These are phyloP conservation scores for Diadema setosum DNA, from an alignment of 35 echinoderm and acorn worm species.

Conservation along the genomic window DNA sequence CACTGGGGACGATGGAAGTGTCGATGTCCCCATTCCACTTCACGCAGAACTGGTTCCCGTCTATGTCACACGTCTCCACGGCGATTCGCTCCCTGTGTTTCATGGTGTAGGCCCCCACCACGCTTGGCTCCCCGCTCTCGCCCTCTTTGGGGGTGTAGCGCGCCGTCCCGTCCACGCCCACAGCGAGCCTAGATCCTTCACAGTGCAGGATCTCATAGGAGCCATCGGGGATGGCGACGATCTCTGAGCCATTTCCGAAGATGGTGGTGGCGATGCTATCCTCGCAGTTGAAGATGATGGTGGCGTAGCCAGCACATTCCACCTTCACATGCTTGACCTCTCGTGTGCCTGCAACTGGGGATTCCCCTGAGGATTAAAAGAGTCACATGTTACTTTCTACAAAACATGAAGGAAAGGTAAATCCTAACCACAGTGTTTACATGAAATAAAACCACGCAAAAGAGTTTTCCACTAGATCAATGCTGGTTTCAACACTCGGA, in stretches of 20 bases:
- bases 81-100: conserved; percentile 55
- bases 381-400: too few species aligned
- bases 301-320: conserved; percentile 93
- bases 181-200: conserved; percentile 66
- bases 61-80: conserved; percentile 45
- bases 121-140: background rate
- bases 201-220: conserved; percentile 91
- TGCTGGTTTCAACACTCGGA: too few species aligned
- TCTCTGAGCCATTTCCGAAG: conserved; percentile 85
- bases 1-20: background rate
- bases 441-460: too few species aligned
- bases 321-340: conserved; percentile 79
- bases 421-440: too few species aligned
- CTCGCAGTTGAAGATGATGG: conserved; percentile 95
- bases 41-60: conserved; percentile 62
- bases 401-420: too few species aligned
- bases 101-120: conserved; percentile 50
- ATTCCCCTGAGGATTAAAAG: conserved; percentile 53
- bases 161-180: conserved; percentile 56
- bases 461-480: too few species aligned
- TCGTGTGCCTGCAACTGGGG: background rate
- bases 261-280: conserved; percentile 94
- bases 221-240: conserved; percentile 90
- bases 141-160: conserved; percentile 52
- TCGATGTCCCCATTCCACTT: conserved; percentile 71